Conservation (phyloP, 92 coral and sea anemone genomes). For the Epizoanthus scotinus region DNA sequence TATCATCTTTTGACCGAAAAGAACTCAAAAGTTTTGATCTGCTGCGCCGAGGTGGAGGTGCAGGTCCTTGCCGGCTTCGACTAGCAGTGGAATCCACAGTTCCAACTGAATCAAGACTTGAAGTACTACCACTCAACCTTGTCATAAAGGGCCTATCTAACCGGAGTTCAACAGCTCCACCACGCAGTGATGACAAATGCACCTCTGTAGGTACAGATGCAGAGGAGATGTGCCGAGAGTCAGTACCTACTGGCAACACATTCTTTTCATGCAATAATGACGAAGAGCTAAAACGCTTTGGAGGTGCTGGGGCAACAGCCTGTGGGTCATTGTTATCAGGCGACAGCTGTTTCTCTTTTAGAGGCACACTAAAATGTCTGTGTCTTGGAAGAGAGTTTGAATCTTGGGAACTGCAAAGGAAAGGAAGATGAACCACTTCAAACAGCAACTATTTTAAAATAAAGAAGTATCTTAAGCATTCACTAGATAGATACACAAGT, state of each 20-base stretch:
- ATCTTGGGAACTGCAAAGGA: conserved; percentile 21
- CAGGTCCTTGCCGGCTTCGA: conserved; percentile 72
- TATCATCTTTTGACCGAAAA: conserved; percentile 59
- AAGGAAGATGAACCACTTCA: not conserved
- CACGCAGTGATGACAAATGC: conserved; percentile 27
- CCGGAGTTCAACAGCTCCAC: conserved; percentile 41
- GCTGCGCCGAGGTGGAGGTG: conserved; percentile 85
- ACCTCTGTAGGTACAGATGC: conserved; percentile 56
- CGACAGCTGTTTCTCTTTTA: conserved; percentile 41
- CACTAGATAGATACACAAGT: too few species aligned
- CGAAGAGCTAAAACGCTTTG: conserved; percentile 83
- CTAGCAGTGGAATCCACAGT: conserved; percentile 55
- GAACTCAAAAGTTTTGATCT: conserved; percentile 76
- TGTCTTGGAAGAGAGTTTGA: conserved; percentile 50
- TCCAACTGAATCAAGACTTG: conserved; percentile 73
- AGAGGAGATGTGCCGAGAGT: conserved; percentile 47
- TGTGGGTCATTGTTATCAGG: conserved; percentile 57
- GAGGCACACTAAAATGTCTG: conserved; percentile 71
- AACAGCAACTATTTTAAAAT: too few species aligned
- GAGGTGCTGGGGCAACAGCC: conserved; percentile 61
- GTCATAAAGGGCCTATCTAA: conserved; percentile 47
- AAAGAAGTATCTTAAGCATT: too few species aligned
- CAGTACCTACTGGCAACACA: conserved; percentile 21
- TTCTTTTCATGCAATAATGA: conserved; percentile 59
- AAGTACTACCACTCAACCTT: conserved; percentile 68